Conservation (phyloP, 2,113 vertebrate species). For the Otus sunia region DNA sequence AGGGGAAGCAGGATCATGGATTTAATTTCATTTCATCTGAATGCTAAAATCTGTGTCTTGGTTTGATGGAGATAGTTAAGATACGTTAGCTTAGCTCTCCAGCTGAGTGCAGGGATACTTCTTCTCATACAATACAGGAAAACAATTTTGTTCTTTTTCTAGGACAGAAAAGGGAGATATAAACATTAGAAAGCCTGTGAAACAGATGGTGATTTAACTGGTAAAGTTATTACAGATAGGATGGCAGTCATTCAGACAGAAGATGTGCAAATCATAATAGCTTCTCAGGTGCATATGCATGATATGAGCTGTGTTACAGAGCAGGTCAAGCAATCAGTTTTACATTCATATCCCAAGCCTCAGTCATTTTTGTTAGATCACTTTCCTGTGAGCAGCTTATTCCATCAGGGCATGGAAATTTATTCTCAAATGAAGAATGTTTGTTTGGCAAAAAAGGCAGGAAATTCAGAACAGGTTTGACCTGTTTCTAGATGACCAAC, state of each 20-base stretch:
- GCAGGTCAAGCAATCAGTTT: constrained; percentile 52
- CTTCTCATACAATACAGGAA: not conserved
- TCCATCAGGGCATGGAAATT: constrained; percentile 27
- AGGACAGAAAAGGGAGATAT: constrained; percentile 30
- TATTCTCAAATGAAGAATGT: constrained; percentile 32
- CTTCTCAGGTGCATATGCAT: constrained; percentile 39
- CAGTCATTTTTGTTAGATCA: constrained; percentile 37
- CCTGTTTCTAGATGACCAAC: constrained; percentile 22
- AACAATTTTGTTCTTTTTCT: constrained; percentile 8
- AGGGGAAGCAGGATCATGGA: not conserved
- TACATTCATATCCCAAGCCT: constrained; percentile 32
- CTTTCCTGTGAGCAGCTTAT: constrained; percentile 57
- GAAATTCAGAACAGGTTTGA: constrained; percentile 40
- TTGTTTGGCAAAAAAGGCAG: constrained; percentile 20
- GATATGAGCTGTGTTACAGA: constrained; percentile 20
- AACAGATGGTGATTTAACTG: constrained; percentile 56
- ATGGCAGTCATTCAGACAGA: constrained; percentile 16
- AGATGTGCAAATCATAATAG: constrained; percentile 51
- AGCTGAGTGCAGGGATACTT: constrained; percentile 6
- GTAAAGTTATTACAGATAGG: constrained; percentile 51
- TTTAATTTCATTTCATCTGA: not conserved
- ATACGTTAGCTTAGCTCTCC: not conserved
- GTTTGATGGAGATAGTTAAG: not conserved
- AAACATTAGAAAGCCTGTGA: constrained; percentile 40
- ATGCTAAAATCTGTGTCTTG: not conserved